phyloP scores from a whole-genome alignment of 1,140 invertebrate species.

The Ceratoteleas bidentatus region DNA sequence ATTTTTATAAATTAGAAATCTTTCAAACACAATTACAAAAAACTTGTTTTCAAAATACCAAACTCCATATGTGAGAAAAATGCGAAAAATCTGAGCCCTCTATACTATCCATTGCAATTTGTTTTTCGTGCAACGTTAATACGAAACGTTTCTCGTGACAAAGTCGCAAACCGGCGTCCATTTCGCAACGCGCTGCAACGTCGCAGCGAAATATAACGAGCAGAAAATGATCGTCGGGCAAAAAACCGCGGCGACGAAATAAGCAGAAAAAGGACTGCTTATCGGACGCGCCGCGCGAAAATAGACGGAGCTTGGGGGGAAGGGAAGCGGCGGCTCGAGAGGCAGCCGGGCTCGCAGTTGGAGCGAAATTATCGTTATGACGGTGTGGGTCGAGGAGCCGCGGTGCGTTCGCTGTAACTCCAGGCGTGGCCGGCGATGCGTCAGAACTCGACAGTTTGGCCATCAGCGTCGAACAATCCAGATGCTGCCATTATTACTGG shows the following conservation, averaged over 20 bases:
- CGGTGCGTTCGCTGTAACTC: slow-evolving; percentile 43
- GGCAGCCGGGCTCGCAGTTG: neutral
- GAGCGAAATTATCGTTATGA: slow-evolving; percentile 26
- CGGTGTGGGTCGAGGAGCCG: slow-evolving; percentile 8
- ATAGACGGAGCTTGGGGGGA: neutral
- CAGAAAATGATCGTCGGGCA: no score
- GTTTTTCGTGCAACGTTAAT: no score
- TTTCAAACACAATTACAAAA: no score
- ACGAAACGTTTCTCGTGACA: no score
- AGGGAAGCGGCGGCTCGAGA: neutral
- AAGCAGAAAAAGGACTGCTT: slow-evolving; percentile 8
- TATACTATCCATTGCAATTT: no score
- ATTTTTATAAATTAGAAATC: no score
- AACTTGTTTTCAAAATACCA: no score
- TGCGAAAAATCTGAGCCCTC: no score
- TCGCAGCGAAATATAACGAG: no score
- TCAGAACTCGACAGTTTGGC: slow-evolving; percentile 51
- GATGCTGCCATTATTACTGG: slow-evolving; percentile 43
- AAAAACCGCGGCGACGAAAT: neutral
- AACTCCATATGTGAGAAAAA: no score
- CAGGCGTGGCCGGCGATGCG: slow-evolving; percentile 54
- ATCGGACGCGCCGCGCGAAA: slow-evolving; percentile 12
- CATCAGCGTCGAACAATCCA: slow-evolving; percentile 47
- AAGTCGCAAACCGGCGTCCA: no score
- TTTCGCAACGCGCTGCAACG: no score